phyloP scores from a whole-genome alignment of 2,888 invertebrate species.

The Endomychus coccineus region DNA sequence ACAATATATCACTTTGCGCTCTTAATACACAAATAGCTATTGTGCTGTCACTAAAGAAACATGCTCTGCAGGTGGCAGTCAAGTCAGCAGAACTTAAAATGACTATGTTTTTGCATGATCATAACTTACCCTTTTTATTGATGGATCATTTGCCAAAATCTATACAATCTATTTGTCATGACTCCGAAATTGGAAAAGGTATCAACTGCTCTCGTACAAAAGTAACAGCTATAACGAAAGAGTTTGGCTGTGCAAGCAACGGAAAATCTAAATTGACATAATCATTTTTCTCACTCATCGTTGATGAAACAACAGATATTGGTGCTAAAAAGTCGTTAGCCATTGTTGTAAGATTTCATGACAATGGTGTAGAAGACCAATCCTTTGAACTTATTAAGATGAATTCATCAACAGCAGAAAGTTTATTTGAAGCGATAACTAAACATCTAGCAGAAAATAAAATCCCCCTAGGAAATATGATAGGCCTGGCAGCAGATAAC shows the following conservation, averaged over 20 bases:
- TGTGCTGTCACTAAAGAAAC: no score
- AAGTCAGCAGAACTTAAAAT: no score
- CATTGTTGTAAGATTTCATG: slow-evolving; percentile 8
- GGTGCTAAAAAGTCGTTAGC: slow-evolving; percentile 12
- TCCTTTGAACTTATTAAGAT: no score
- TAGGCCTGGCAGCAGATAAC: slow-evolving; percentile 23
- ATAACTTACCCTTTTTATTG: slow-evolving; percentile 24
- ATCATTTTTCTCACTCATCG: slow-evolving; percentile 17
- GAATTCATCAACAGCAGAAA: slow-evolving; percentile 4
- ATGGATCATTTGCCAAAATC: slow-evolving; percentile 22
- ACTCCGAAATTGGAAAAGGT: slow-evolving; percentile 24
- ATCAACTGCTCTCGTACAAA: slow-evolving; percentile 22
- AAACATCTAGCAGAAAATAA: slow-evolving; percentile 6
- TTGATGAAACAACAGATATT: slow-evolving; percentile 19
- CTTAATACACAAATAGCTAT: no score
- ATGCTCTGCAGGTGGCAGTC: no score
- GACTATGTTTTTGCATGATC: no score
- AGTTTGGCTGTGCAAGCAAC: slow-evolving; percentile 13
- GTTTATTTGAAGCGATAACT: slow-evolving; percentile 10
- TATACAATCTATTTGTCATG: slow-evolving; percentile 19
- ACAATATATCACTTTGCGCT: no score
- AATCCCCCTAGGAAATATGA: slow-evolving; percentile 19
- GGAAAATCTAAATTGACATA: no score
- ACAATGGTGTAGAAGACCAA: not conserved
- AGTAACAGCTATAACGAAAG: slow-evolving; percentile 20